Evolutionary conservation across 2,797 vertebrate species (phyloP).

Genomic region (Graptemys geographica): DNA sequence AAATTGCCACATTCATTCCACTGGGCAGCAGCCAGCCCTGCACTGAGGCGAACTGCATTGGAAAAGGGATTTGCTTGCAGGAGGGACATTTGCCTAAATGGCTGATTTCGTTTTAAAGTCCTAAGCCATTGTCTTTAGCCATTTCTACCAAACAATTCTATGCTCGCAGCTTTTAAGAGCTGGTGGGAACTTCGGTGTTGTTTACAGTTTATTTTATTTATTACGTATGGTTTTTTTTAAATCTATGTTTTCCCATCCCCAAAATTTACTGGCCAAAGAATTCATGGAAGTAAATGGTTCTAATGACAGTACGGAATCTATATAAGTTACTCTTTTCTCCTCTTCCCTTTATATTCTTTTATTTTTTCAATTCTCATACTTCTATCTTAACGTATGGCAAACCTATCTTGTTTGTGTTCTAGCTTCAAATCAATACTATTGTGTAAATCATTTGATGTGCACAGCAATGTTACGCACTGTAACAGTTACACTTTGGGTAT

Average conservation of each 20-base stretch:
- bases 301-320: not conserved
- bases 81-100: constrained; percentile 37
- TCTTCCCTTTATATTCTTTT: not conserved
- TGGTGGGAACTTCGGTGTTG: not conserved
- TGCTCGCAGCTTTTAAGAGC: not conserved
- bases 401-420: not conserved
- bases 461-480: constrained; percentile 20
- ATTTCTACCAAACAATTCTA: not conserved
- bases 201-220: not conserved
- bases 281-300: not conserved
- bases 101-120: constrained; percentile 26
- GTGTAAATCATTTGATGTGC: constrained; percentile 27
- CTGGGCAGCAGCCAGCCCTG: constrained; percentile 19
- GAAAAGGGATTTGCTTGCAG: constrained; percentile 56
- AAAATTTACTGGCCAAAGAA: constrained; percentile 23
- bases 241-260: not conserved
- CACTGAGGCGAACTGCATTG: constrained; percentile 8
- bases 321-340: not conserved
- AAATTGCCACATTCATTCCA: constrained; percentile 68
- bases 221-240: not conserved
- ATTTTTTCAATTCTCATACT: not conserved
- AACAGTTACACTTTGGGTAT: constrained; percentile 63
- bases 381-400: constrained; percentile 1
- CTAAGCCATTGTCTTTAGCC: constrained; percentile 22
- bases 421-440: constrained; percentile 4